Evolutionary conservation across 2,888 invertebrate genomes (phyloP), one percentile per base, ranked within the genome.

Genomic region (Plagodis dolabraria): DNA sequence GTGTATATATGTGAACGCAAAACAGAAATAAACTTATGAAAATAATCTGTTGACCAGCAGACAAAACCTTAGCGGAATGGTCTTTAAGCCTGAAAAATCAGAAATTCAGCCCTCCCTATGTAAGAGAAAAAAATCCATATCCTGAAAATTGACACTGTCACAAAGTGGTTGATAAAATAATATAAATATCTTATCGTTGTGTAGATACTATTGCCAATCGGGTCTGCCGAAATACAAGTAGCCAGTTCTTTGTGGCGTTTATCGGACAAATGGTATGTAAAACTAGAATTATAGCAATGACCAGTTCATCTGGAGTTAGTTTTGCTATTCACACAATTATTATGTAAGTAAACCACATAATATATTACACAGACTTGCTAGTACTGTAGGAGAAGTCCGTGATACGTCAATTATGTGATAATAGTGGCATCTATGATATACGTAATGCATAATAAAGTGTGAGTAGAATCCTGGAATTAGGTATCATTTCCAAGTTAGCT

Each of bases 221-320:
- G 92, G 92, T 92, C 92, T 87, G 92, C 91, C 92, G 90, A 82
- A 82, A 74, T 82, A 82, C 79, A 79, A 49, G 68, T 74, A 80
- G 89, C 92, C 92, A 92, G 92, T 86, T 86, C 71, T 89, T 87
- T 87, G 89, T 92, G 92, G 92, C 89, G 92, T 92, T 92, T 92
- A 91, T 92, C 92, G 92, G 92, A 92, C 92, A 92, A 89, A 89
- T 92, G 85, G 82, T 89, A 89, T 57, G 66, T 73, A 77, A 57
- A 77, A 71, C 76, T 84, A 80, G 77, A 78, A 77, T 79, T 78
- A 87, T 89, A 92, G 91, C 91, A 92, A 88, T 79, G 77, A 84
- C 92, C 92, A 92, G 92, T 92, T 92, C 79, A 89, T 88, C 84
- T 92, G 92, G 92, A 89, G 92, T 92, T 92, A 91, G 84, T 87